These are phyloP conservation scores for Indri indri DNA, from an alignment of 2,113 vertebrate species.

Conservation along the genomic window DNA sequence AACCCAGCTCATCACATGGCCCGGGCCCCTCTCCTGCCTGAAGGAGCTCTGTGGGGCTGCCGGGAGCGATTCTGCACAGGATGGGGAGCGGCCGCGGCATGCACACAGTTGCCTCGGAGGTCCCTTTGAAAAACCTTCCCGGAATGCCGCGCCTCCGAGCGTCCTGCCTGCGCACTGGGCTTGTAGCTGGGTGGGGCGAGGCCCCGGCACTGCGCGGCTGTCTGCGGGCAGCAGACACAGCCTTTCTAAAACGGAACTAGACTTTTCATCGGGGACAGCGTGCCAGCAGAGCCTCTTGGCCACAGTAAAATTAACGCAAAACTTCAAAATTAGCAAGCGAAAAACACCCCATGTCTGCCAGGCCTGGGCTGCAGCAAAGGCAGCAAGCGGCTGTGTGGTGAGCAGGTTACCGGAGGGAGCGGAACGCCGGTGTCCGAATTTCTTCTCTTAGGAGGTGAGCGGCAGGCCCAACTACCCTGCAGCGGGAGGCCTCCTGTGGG, in stretches of 20 bases:
- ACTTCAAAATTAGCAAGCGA: constrained; percentile 65
- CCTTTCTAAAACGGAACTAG: constrained; percentile 25
- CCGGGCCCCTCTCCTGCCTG: background rate
- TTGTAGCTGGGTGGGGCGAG: no score
- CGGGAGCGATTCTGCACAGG: constrained; percentile 66
- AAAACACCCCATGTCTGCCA: constrained; percentile 48
- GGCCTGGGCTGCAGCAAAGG: background rate
- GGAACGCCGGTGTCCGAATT: background rate
- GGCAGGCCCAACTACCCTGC: background rate
- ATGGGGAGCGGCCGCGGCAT: constrained; percentile 53
- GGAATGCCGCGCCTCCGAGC: constrained; percentile 59
- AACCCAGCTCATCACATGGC: constrained; percentile 77
- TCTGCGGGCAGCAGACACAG: background rate
- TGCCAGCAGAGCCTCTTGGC: constrained; percentile 67
- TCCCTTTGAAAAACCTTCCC: constrained; percentile 68
- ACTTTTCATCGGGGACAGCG: constrained; percentile 34
- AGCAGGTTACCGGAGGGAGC: background rate
- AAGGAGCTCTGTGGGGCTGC: background rate
- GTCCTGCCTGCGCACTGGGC: constrained; percentile 70
- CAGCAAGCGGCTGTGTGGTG: background rate
- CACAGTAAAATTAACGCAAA: constrained; percentile 37
- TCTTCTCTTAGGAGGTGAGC: background rate
- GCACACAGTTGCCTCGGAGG: constrained; percentile 58
- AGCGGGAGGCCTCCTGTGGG: background rate
- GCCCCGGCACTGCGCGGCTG: background rate